Base-by-base conservation (phyloP, 1,140 invertebrate species). In the Oscheius sp. region DNA sequence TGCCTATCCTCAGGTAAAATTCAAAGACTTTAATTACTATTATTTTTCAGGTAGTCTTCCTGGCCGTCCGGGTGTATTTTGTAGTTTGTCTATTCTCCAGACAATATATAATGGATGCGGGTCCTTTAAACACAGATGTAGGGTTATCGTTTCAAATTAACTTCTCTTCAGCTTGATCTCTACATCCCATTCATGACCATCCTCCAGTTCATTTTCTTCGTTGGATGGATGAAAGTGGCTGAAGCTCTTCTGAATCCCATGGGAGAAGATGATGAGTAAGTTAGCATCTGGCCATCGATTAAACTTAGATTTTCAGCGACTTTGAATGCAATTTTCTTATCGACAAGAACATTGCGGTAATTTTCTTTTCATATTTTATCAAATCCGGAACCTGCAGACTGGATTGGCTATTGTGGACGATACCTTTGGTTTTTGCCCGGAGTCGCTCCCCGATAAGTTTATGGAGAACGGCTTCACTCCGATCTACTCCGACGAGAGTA, bases 281-380 rank as follows among this genome's bases (percentile, higher is more conserved):
- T 42, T 42, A 10, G 7, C 38, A 10, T 7, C 7, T 10, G n/a
- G 7, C 7, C 7, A 7, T 42, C 7, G 38, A n/a, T n/a, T 42
- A 42, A n/a, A 7, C 38, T 42, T 10, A 7, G 7, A 42, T 10
- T 42, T 42, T 7, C 38, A 42, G 38, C 66, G 86, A 87, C 76
- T 87, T 84, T 79, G 86, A 87, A 86, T 59, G 92, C 10, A 90
- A 90, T 77, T 90, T 89, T 88, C 81, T 90, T 31, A 90, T 90
- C 70, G 89, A 90, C 84, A 85, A 89, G 62, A 90, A 90, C 64
- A 87, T 87, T 34, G 90, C 90, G 84, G 89, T 89, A 81, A 77
- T 29, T 26, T 13, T 59, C 23, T 31, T 15, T 13, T 15, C 55
- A 23, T 23, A 13, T 23, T 15, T 13, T n/a, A n/a, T n/a, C n/a